Percentiles rank a stretch among this genome's conserved stretches.
Evolutionary conservation across 2,113 vertebrate genomes (phyloP).

Genomic region (Python bivittatus): DNA sequence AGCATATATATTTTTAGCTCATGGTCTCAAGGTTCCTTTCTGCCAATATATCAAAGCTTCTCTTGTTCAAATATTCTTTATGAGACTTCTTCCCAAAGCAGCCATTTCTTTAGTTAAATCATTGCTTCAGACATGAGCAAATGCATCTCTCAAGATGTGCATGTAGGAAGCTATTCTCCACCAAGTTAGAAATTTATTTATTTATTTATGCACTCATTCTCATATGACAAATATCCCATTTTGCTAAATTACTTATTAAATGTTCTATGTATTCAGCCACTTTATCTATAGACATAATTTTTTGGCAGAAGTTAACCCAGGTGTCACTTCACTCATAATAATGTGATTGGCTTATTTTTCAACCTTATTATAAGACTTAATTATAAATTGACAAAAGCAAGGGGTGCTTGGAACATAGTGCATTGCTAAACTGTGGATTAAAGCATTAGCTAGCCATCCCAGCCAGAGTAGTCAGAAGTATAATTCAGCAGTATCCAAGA

Average conservation of each 20-base stretch:
- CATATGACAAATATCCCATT: background rate
- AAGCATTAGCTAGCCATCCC: too few relatives aligned
- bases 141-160: background rate
- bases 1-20: background rate
- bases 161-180: background rate
- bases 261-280: background rate
- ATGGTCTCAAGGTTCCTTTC: background rate
- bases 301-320: background rate
- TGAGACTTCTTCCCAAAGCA: background rate
- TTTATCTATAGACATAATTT: background rate
- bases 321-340: background rate
- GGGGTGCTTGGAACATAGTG: background rate
- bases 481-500: too few relatives aligned
- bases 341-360: background rate
- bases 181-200: too few relatives aligned
- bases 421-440: background rate
- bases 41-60: background rate
- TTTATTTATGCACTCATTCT: too few relatives aligned
- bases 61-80: background rate
- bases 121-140: background rate
- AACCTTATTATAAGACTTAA: background rate
- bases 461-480: too few relatives aligned
- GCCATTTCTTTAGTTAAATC: background rate
- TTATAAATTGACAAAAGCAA: background rate
- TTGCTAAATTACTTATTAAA: background rate